Base-by-base conservation (phyloP, 2,797 vertebrate species). In the Acanthopagrus latus region DNA sequence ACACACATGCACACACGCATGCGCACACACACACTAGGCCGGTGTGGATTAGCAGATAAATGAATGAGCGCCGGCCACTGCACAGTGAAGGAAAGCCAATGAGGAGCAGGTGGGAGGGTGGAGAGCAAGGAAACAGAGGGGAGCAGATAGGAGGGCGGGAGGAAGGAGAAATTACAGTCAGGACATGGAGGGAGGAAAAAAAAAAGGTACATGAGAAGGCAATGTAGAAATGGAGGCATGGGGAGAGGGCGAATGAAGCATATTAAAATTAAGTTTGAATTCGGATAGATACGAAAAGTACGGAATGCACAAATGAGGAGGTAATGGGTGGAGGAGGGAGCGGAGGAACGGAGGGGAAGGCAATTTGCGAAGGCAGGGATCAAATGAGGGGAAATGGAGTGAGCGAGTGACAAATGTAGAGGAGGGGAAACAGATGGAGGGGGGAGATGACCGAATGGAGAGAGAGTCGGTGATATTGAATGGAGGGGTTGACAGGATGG, bases 1-100 rank as follows among this genome's bases (percentile, higher is more conserved):
- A 57, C 69, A 59, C 21, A 47, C 56, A 75, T 23, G 56, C 58
- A 52, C 56, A 48, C 17, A 81, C 25, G 62, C 33, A 29, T 54
- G 74, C 65, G 38, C 46, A 62, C 33, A 41, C 54, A 58, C 20
- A 74, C 17, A 54, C 54, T 2, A 3, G 46, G 47, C 82, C 59
- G 51, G 64, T 41, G 51, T 23, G 75, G 73, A 81, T 58, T 70
- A 84, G 83, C 71, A 79, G 72, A 91, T 85, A 87, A 73, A 88
- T 82, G 54, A 87, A 76, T 65, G 66, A 85, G 71, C 43, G 2
- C 46, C 78, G 78, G 83, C 82, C 89, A 78, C 50, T 60, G 68
- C 62, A 52, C 65, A 67, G 66, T 25, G 17, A 54, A 81, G 14
- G n/a, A 44, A 44, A 76, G 33, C 59, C 29, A 58, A 47, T 60